Conservation (phyloP, 1,140 invertebrate genomes). For the Trachelipus rathkii region DNA sequence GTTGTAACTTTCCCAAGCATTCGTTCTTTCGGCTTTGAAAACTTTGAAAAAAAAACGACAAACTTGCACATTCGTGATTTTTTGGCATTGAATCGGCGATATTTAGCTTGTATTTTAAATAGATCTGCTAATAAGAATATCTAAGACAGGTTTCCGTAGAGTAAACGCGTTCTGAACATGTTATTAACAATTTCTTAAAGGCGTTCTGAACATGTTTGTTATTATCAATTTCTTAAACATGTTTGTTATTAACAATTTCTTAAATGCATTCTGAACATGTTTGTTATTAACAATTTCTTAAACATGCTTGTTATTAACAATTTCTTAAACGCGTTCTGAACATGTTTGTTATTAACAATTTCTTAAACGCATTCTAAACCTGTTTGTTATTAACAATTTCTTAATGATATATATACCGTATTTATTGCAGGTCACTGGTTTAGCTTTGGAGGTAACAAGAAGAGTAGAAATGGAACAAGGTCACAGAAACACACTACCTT, state of each 20-base stretch:
- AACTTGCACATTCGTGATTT: too few relatives aligned
- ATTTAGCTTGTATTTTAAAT: neutral
- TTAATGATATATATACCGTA: neutral
- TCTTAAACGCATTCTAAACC: neutral
- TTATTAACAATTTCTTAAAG: neutral
- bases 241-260: neutral
- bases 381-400: neutral
- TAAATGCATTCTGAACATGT: too few relatives aligned
- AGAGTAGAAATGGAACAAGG: slow-evolving; percentile 29
- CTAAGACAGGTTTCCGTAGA: neutral
- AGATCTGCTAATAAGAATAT: neutral
- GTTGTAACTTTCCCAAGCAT: too few relatives aligned
- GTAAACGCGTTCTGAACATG: neutral
- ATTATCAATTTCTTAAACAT: neutral
- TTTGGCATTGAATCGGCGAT: neutral
- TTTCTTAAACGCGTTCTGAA: neutral
- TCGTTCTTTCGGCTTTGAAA: too few relatives aligned
- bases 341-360: too few relatives aligned
- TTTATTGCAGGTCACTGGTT: slow-evolving; percentile 39
- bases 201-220: too few relatives aligned
- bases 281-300: neutral
- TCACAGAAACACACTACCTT: neutral
- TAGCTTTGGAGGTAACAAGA: slow-evolving; percentile 44
- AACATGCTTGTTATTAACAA: neutral
- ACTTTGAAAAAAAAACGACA: too few relatives aligned